A percentile compares a stretch with the other conserved stretches of the same genome.
These are phyloP conservation scores for Cosmia trapezina DNA, from an alignment of 2,888 invertebrate species.

Conservation along the genomic window DNA sequence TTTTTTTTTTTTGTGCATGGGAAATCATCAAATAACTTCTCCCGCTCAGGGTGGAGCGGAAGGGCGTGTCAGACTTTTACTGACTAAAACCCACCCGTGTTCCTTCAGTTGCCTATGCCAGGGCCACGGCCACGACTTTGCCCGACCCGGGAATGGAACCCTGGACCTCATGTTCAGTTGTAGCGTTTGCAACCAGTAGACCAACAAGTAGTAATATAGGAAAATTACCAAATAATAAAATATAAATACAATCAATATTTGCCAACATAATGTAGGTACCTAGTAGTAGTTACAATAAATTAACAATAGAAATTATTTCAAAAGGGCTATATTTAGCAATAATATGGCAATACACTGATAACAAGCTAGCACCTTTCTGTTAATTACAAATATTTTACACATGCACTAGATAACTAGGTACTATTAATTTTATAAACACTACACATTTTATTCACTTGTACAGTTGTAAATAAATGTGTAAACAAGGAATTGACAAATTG, in stretches of 20 bases:
- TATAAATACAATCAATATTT: constrained; percentile 1
- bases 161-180: too few relatives aligned
- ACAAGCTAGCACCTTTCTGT: constrained; percentile 7
- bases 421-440: neutral
- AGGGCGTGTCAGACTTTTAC: too few relatives aligned
- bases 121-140: too few relatives aligned
- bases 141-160: too few relatives aligned
- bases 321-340: constrained; percentile 22
- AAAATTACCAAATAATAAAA: neutral
- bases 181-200: too few relatives aligned
- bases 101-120: too few relatives aligned
- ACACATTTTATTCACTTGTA: neutral
- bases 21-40: too few relatives aligned
- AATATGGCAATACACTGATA: constrained; percentile 12
- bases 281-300: neutral
- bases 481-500: neutral
- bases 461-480: neutral
- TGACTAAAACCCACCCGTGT: too few relatives aligned
- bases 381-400: constrained; percentile 21
- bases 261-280: neutral
- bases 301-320: constrained; percentile 21
- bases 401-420: constrained; percentile 7
- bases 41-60: too few relatives aligned
- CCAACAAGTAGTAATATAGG: too few relatives aligned
- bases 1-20: too few relatives aligned